phyloP scores from a whole-genome alignment of 2,888 invertebrate species.

The Nomada flava region DNA sequence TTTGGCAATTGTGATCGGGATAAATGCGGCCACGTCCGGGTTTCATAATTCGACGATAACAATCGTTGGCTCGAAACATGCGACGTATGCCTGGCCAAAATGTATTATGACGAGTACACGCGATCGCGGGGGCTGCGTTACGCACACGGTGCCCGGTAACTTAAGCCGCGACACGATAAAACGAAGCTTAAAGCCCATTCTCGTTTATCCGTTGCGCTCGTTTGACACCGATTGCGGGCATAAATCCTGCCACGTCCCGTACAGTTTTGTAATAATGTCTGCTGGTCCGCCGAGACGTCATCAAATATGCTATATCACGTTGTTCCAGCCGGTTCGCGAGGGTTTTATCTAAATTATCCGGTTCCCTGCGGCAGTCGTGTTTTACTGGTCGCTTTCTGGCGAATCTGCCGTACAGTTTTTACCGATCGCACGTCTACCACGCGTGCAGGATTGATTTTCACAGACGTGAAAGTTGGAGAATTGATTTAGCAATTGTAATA shows the following conservation, averaged over 20 bases:
- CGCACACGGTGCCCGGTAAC: slow-evolving; percentile 75
- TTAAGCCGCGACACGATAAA: slow-evolving; percentile 75
- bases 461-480: background rate
- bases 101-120: slow-evolving; percentile 28
- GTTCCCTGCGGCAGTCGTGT: slow-evolving; percentile 19
- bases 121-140: slow-evolving; percentile 64
- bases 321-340: slow-evolving; percentile 20
- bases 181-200: slow-evolving; percentile 76
- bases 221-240: slow-evolving; percentile 75
- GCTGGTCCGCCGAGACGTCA: slow-evolving; percentile 65
- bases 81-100: slow-evolving; percentile 2
- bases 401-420: background rate
- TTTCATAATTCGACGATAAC: slow-evolving; percentile 38
- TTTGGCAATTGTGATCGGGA: background rate
- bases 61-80: background rate
- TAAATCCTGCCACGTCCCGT: slow-evolving; percentile 77
- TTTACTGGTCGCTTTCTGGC: slow-evolving; percentile 24
- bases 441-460: too few species aligned
- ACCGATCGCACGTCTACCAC: too few species aligned
- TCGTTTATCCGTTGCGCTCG: slow-evolving; percentile 70
- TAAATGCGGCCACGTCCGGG: slow-evolving; percentile 6
- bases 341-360: slow-evolving; percentile 56
- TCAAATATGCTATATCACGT: slow-evolving; percentile 54
- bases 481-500: background rate
- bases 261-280: slow-evolving; percentile 77